Base-by-base conservation (phyloP, 2,888 invertebrate species). In the Antitype chi region DNA sequence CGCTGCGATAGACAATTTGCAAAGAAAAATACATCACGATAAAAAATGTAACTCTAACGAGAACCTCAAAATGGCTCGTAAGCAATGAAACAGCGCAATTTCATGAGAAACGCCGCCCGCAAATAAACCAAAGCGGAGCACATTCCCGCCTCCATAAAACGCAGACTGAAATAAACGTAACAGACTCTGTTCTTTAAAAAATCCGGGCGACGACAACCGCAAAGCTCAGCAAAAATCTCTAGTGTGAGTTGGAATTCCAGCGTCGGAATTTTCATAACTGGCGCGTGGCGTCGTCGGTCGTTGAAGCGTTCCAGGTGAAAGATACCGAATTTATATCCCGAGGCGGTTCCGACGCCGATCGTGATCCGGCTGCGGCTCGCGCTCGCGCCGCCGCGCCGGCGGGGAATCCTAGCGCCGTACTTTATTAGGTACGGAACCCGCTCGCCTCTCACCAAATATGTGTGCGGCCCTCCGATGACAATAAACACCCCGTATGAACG, bases 1-100 rank as follows among this genome's bases (percentile, higher is more conserved):
- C 59, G 83, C 76, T 78, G 77, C 87, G 87, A 92, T 92, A 91
- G 90, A 93, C 93, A 93, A 94, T 94, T 94, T 94, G 90, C 89
- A 91, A 91, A 91, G 90, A 92, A 93, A 93, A 94, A 93, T 92
- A 94, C 90, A 93, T 94, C 91, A 90, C 92, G 92, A 93, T 95
- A 94, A 95, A 95, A 95, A 94, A 93, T 94, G 91, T 94, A 90
- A 89, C 92, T 91, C 90, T 95, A 94, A 95, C 94, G 93, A 94
- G 95, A 93, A 91, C 93, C 94, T 94, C 94, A 95, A 95, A 96
- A 95, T 92, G 93, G 93, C 94, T 94, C 94, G 93, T 95, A 94
- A 95, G 95, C 95, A 94, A 96, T 95, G 96, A 96, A 96, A 95
- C 94, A 95, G 93, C 93, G 95, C 94, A 95, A 95, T 96, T 95